Base-by-base conservation (phyloP, 2,113 vertebrate genomes). In the Hippotragus niger region DNA sequence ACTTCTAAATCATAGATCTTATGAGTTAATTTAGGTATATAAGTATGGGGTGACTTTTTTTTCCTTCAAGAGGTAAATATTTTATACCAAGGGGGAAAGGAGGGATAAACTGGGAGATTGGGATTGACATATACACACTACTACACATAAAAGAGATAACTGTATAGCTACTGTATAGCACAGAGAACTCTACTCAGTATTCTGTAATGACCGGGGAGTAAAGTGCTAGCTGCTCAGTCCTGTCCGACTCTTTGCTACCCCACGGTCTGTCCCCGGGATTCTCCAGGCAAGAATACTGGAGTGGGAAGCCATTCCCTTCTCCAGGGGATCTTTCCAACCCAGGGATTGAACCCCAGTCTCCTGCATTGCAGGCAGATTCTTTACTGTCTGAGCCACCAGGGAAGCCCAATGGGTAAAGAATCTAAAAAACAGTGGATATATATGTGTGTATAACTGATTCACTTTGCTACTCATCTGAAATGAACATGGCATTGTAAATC, bases 21-120 rank as follows among this genome's bases (percentile, higher is more conserved):
- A 89, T 27, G 55, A 95, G 94, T 97, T 98, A 96, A 95, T 98
- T 98, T 83, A 93, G 97, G 90, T 80, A 94, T 90, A 47, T 19
- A 0, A 0, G 29, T 86, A 81, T 83, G 58, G 36, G 91, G 91
- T 25, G 81, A 88, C 5, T 43, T 43, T 76, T 64, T 47, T 91
- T 93, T 90, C 76, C 94, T 87, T 95, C 36, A 91, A 83, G 15
- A 95, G 7, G 19, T 84, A 76, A 27, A 25, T 76, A 81, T 58
- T 94, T 95, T 88, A 80, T 80, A n/a, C 29, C 47, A 13, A n/a
- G 47, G 47, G 10, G 78, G 31, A 33, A 81, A n/a, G 47, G 47
- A n/a, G 31, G 31, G 47, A n/a, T 52, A 50, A 52, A 52, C 15
- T 33, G 45, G 47, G 47, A 81, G 78, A n/a, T 2, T 81, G 47